A percentile compares a stretch with the other conserved stretches of the same genome.
These are phyloP conservation scores for Cheilosia scutellata DNA, from an alignment of 2,888 invertebrate species.

Conservation along the genomic window DNA sequence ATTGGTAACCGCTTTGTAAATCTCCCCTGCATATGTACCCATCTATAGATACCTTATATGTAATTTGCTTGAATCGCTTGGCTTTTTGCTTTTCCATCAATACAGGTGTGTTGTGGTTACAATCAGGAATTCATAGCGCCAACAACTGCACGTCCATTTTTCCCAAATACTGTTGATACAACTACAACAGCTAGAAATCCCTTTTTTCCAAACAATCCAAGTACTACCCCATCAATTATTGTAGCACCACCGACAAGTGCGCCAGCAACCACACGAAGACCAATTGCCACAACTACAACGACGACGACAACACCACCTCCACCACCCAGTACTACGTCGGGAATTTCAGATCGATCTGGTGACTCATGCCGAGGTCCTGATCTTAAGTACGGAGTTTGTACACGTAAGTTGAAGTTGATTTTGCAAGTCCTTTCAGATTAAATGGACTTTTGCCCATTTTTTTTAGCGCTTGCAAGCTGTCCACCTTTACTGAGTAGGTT, in stretches of 20 bases:
- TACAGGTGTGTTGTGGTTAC: constrained; percentile 80
- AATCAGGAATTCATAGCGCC: constrained; percentile 36
- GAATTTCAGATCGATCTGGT: constrained; percentile 63
- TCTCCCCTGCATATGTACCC: constrained; percentile 35
- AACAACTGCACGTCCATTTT: constrained; percentile 27
- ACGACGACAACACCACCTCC: constrained; percentile 54
- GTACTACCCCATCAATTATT: constrained; percentile 32
- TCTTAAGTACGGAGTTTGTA: constrained; percentile 78
- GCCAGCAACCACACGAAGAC: constrained; percentile 15
- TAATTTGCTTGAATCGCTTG: constrained; percentile 39
- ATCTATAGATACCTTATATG: background rate
- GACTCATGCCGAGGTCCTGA: constrained; percentile 79
- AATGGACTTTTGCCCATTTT: background rate
- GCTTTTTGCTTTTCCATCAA: constrained; percentile 8
- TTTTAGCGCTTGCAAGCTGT: constrained; percentile 79
- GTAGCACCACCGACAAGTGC: constrained; percentile 32
- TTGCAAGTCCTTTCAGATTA: background rate
- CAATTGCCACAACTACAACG: constrained; percentile 31
- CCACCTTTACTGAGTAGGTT: constrained; percentile 77
- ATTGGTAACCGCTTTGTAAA: constrained; percentile 22
- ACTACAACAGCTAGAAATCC: constrained; percentile 33
- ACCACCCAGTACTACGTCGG: constrained; percentile 65
- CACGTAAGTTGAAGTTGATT: constrained; percentile 76
- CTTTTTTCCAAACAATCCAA: constrained; percentile 33
- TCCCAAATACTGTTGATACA: constrained; percentile 37